Evolutionary conservation across 2,113 vertebrate species (phyloP), one percentile per base, ranked within the genome.

Genomic region (Otolemur garnettii): DNA sequence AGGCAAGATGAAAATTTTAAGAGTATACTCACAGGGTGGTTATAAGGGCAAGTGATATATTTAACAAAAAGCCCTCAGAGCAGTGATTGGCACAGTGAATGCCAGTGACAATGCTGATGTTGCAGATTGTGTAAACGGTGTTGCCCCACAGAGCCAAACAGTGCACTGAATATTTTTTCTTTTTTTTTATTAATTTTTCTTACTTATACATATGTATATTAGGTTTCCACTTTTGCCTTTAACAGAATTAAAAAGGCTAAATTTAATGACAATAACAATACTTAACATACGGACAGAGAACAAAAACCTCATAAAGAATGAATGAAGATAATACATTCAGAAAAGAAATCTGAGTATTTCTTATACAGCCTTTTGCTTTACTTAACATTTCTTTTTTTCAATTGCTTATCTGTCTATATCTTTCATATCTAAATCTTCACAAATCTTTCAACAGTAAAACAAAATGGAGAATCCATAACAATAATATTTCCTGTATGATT

Each of bases 111-210:
- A 4, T 0, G 15, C 24, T 3, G 11, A 13, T 4, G 9, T 5
- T 1, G 13, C 33, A 0, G 8, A 10, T 53, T 4, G 2, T 14
- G n/a, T 19, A 0, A 19, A 19, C 1, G 8, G 5, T 1, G n/a
- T 22, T 35, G 15, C 5, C 3, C 3, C 14, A 18, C 30, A 10
- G 78, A 38, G 93, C 21, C 30, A 2, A 0, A 38, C 0, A 1
- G 24, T 1, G 1, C 0, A 0, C 0, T 1, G 0, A 5, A 9
- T 0, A 0, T 38, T 38, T 38, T 38, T 38, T 38, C 38, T 28
- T 13, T 4, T 68, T 68, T 38, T 38, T 38, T 38, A 38, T 38
- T 38, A 38, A 38, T 38, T 38, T 38, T 38, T 38, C 38, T 38
- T 38, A 38, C 38, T 38, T 38, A 38, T 38, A 38, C 38, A 38